Evolutionary conservation across 1,140 invertebrate species (phyloP), one percentile per base, ranked within the genome.

Genomic region (Plodia interpunctella): DNA sequence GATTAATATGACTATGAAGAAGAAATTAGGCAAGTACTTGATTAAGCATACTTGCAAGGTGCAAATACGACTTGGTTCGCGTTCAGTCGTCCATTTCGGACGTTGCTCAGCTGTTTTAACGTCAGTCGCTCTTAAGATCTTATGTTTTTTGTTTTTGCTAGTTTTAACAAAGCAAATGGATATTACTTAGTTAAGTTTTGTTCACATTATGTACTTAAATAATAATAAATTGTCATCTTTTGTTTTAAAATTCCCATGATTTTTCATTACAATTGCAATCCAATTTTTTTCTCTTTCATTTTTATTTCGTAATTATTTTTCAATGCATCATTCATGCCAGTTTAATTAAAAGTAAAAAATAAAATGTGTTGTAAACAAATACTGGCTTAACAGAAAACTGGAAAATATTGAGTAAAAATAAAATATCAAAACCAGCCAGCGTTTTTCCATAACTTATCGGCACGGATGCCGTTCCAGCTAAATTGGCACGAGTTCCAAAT

Each of bases 401-500:
- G 15, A 44, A n/a, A 44, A 17, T 44, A 44, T 44, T 44, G 38
- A 17, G 10, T n/a, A 10, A 44, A 44, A 44, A 44, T 44, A 17
- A 44, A 44, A 44, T 44, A 44, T 44, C 38, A 44, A 44, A n/a
- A 44, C 38, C 38, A 44, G 38, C 38, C 38, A 44, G 38, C 38
- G 38, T 44, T 44, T 44, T 44, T 44, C 38, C 38, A 44, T 44
- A 44, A 44, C 38, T 44, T 44, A 44, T 44, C 38, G 38, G 38
- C 38, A 17, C 38, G 38, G 15, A 44, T 44, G 38, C 38, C 38
- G 38, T 44, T 17, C 38, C 38, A 44, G 38, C 38, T 44, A 44
- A 44, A 44, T 49, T 57, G 62, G 55, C 65, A 63, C 64, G 63
- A 63, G 62, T 58, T 70, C 63, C 57, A 66, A 70, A 73, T 70